Conservation (phyloP, 92 coral and sea anemone species). For the Galaxea fascicularis region DNA sequence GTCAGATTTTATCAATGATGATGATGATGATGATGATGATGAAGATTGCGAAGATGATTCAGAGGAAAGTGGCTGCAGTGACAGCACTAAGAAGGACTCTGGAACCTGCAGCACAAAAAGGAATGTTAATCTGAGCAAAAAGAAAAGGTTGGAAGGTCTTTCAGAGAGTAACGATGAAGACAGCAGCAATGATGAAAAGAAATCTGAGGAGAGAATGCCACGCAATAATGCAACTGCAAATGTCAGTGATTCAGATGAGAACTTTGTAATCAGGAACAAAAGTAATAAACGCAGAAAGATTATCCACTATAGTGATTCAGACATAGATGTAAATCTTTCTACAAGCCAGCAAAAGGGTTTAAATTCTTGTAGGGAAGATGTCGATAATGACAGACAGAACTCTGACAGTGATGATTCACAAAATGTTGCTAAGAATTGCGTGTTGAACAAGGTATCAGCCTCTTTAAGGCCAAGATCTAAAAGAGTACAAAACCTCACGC, state of each 20-base stretch:
- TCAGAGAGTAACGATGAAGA: background rate
- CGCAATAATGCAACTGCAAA: background rate
- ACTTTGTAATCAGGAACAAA: background rate
- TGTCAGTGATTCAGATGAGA: slow-evolving; percentile 41
- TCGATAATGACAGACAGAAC: background rate
- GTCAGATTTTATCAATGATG: slow-evolving; percentile 94
- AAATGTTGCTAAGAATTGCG: background rate
- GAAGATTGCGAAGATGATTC: slow-evolving; percentile 63
- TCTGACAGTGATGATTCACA: slow-evolving; percentile 29
- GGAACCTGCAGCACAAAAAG: background rate
- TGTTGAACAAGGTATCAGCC: background rate
- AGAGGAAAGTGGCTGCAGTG: slow-evolving; percentile 27
- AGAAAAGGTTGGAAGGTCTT: background rate
- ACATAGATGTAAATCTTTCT: background rate
- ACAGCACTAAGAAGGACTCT: slow-evolving; percentile 27
- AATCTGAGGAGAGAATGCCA: background rate
- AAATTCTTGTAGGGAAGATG: background rate
- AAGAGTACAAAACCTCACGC: slow-evolving; percentile 55
- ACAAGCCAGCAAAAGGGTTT: background rate
- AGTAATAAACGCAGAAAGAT: slow-evolving; percentile 17
- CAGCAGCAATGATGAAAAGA: slow-evolving; percentile 24
- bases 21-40: slow-evolving; percentile 73
- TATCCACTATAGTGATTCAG: slow-evolving; percentile 28
- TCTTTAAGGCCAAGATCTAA: slow-evolving; percentile 53
- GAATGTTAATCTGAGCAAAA: background rate